A percentile compares a stretch with the other conserved stretches of the same genome.
These are phyloP conservation scores for Melanerpes formicivorus DNA, from an alignment of 2,113 vertebrate genomes.

Conservation along the genomic window DNA sequence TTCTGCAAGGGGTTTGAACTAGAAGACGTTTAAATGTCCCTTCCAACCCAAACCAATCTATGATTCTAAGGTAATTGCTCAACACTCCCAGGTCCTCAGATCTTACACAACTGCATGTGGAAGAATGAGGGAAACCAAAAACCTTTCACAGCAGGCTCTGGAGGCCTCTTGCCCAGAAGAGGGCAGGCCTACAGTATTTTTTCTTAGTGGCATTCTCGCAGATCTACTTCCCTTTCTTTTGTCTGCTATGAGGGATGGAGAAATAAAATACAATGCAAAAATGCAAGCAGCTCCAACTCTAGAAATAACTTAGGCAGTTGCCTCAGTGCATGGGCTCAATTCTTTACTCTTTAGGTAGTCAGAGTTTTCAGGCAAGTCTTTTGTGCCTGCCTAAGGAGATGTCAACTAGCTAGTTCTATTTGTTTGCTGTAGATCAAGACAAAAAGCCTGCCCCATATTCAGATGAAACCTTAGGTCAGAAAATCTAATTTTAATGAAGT, in stretches of 20 bases:
- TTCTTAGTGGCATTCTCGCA: background rate
- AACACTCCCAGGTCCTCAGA: background rate
- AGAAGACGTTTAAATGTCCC: too few relatives aligned
- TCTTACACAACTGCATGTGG: background rate
- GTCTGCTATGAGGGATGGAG: background rate
- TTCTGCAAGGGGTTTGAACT: too few relatives aligned
- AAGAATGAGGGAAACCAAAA: background rate
- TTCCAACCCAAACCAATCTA: too few relatives aligned
- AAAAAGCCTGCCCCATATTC: background rate
- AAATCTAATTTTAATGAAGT: background rate
- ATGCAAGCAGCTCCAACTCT: background rate
- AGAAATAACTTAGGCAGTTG: background rate
- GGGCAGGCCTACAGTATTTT: conserved; percentile 86
- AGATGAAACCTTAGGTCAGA: background rate
- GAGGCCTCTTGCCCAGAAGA: conserved; percentile 81
- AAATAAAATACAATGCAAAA: background rate
- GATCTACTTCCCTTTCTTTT: background rate
- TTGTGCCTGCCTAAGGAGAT: background rate
- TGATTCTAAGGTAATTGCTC: background rate
- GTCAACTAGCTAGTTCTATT: background rate
- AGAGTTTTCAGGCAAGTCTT: background rate
- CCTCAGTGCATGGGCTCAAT: background rate
- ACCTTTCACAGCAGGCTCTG: background rate
- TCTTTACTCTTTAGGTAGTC: background rate
- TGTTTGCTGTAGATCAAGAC: background rate